Conservation (phyloP, 2,888 invertebrate genomes). For the Endotricha flammealis region DNA sequence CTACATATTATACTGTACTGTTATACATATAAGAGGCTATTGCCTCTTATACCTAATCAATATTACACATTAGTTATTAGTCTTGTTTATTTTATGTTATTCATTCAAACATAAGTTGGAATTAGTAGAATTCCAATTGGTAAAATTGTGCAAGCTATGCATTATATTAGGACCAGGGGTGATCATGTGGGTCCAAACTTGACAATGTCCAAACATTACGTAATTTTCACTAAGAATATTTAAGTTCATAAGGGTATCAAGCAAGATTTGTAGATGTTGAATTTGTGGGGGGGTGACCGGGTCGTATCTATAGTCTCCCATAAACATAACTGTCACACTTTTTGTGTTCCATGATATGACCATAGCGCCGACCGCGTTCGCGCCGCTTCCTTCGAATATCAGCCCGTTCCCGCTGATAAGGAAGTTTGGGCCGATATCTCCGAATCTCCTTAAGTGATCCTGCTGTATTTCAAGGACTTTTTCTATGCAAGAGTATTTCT, state of each 20-base stretch:
- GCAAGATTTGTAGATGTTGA: constrained; percentile 38
- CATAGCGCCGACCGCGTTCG: constrained; percentile 51
- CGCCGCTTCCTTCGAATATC: constrained; percentile 61
- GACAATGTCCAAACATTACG: constrained; percentile 47
- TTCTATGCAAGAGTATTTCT: constrained; percentile 43
- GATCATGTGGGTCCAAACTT: constrained; percentile 34
- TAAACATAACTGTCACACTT: constrained; percentile 53
- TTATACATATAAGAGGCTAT: no score
- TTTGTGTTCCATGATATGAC: constrained; percentile 40
- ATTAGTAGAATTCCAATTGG: constrained; percentile 44
- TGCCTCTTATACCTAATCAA: no score
- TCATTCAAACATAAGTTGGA: constrained; percentile 27
- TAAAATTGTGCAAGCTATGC: constrained; percentile 31
- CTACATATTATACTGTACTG: no score
- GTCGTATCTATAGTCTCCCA: constrained; percentile 48
- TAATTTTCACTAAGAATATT: constrained; percentile 40
- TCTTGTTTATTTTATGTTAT: no score
- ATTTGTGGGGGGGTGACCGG: constrained; percentile 37
- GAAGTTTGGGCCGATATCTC: constrained; percentile 60
- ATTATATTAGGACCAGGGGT: constrained; percentile 48
- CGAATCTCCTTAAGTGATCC: constrained; percentile 38
- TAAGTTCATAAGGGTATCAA: constrained; percentile 38
- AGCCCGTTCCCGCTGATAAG: constrained; percentile 53
- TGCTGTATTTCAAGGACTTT: constrained; percentile 42
- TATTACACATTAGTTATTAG: no score